A percentile compares a stretch with the other conserved stretches of the same genome.
These are phyloP conservation scores for Lasioglossum leucozonium DNA, from an alignment of 2,888 invertebrate genomes.

Conservation along the genomic window DNA sequence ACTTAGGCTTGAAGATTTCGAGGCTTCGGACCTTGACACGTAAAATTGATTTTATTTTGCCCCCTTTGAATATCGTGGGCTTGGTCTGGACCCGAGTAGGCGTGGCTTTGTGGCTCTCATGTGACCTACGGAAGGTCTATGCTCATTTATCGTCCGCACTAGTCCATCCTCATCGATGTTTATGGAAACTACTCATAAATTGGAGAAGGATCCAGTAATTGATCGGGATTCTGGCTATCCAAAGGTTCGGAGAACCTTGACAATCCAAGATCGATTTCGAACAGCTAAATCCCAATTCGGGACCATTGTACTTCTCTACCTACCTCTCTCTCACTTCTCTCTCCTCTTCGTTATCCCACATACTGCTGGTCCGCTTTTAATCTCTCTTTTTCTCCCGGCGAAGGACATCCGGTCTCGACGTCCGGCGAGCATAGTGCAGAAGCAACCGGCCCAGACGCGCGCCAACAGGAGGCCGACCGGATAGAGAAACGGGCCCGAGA, in stretches of 20 bases:
- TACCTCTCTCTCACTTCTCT: conserved; percentile 33
- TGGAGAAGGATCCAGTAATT: background rate
- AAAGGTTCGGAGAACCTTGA: background rate
- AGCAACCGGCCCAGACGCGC: conserved; percentile 41
- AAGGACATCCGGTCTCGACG: conserved; percentile 77
- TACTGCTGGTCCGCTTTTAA: conserved; percentile 54
- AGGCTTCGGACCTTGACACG: background rate
- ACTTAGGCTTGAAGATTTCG: background rate
- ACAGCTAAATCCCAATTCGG: background rate
- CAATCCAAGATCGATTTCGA: background rate
- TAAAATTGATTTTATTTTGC: background rate
- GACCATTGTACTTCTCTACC: background rate
- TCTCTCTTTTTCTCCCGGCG: conserved; percentile 64
- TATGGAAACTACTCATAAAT: background rate
- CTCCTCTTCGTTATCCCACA: conserved; percentile 57
- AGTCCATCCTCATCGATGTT: no score
- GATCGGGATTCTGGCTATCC: no score
- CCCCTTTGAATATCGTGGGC: background rate
- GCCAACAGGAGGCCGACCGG: conserved; percentile 54
- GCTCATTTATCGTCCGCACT: background rate
- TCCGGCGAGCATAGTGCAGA: conserved; percentile 39
- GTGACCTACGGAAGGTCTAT: background rate
- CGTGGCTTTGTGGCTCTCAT: background rate
- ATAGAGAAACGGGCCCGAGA: conserved; percentile 55
- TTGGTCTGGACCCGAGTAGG: background rate